Base-by-base conservation (phyloP, 2,888 invertebrate species). In the Melieria omissa region DNA sequence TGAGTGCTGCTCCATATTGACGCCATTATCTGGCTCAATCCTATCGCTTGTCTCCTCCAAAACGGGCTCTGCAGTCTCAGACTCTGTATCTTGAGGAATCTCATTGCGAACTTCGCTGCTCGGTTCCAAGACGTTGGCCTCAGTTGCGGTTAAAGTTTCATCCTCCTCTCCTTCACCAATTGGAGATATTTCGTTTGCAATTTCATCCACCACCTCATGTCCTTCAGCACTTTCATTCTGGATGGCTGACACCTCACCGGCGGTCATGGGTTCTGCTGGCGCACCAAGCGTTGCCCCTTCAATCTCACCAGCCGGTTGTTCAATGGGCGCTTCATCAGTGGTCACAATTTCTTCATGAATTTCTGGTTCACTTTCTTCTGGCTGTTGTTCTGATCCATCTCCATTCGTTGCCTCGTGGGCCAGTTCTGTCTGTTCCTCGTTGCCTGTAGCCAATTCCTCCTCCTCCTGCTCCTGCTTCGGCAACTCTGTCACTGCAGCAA, bases 321-420 rank as follows among this genome's bases (percentile, higher is more conserved):
- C 60, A n/a, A 60, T 5, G 29, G 58, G 58, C 52, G 14, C 14
- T 52, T 52, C 52, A 52, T 52, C 52, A 9, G 52, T 12, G 14
- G 52, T 8, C 12, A 52, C 52, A 52, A 52, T 52, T 52, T 52
- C 52, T n/a, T 52, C n/a, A 52, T 52, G 52, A 14, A 52, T 52
- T 0, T 4, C 52, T 52, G 12, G 52, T 49, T 9, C 29, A 2
- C 29, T 29, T 29, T 29, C 29, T 29, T 29, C 10, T 8, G 4
- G 52, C 6, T 52, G 52, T 8, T 52, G 52, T 6, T 52, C 6
- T 52, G 12, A 14, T 14, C 29, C 29, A 29, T 29, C 29, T 29
- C 29, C 29, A 29, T 29, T 29, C 2, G 3, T 62, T 45, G 64
- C n/a, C 72, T 76, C 76, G 73, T 76, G 77, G 75, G 72, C 74